Conservation (phyloP, 2,113 vertebrate species). For the Psettodes erumei region DNA sequence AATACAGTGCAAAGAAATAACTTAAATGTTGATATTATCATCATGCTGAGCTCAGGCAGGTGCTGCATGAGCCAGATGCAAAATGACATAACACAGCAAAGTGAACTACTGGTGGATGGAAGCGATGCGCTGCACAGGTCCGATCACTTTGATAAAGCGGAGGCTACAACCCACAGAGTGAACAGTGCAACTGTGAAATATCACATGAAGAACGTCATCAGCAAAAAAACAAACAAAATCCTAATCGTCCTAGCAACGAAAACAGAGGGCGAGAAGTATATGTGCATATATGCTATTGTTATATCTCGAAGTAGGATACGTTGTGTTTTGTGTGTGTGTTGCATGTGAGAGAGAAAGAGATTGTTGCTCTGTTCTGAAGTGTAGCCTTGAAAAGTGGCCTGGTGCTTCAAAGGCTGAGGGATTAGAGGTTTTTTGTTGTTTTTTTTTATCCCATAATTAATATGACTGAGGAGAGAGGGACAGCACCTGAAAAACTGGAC, state of each 20-base stretch:
- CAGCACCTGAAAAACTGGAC: conserved; percentile 90
- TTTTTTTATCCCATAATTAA: conserved; percentile 97
- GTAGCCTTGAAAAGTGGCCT: conserved; percentile 91
- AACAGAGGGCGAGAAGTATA: neutral
- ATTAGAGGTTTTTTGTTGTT: conserved; percentile 88
- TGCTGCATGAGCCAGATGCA: conserved; percentile 60
- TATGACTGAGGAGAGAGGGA: conserved; percentile 92
- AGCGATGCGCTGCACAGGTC: conserved; percentile 77
- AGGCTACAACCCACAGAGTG: conserved; percentile 79
- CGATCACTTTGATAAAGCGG: conserved; percentile 73
- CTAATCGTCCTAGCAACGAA: conserved; percentile 78
- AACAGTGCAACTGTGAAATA: conserved; percentile 83
- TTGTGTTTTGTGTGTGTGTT: conserved; percentile 13
- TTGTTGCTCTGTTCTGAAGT: conserved; percentile 63
- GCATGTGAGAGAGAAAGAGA: conserved; percentile 55
- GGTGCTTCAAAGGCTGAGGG: conserved; percentile 92
- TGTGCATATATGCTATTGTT: conserved; percentile 30
- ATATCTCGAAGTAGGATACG: conserved; percentile 24
- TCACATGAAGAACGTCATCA: conserved; percentile 79
- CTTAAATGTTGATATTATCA: conserved; percentile 43
- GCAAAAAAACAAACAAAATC: conserved; percentile 85
- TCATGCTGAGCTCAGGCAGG: conserved; percentile 30
- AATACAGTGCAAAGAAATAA: conserved; percentile 33
- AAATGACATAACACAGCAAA: conserved; percentile 80
- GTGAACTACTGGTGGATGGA: conserved; percentile 70